Evolutionary conservation across 2,888 invertebrate species (phyloP).

Genomic region (Ennomos fuscantarius): DNA sequence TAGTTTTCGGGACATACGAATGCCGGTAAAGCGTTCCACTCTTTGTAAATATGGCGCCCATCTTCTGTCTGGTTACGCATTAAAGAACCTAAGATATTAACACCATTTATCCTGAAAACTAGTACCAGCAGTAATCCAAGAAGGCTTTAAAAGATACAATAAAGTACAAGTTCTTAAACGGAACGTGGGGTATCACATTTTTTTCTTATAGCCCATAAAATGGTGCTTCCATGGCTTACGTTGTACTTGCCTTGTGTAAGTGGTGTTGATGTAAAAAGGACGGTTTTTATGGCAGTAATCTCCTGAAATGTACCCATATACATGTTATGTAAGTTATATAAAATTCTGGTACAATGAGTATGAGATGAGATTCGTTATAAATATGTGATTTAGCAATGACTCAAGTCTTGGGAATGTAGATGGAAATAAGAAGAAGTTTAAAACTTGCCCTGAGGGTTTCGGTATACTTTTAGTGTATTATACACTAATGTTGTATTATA

Average conservation of each 20-base stretch:
- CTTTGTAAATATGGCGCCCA: no score
- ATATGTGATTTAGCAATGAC: background rate
- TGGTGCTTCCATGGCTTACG: constrained; percentile 22
- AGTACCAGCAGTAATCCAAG: background rate
- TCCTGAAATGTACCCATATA: constrained; percentile 16
- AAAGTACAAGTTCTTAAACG: constrained; percentile 1
- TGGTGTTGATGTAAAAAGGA: constrained; percentile 27
- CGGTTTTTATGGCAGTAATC: constrained; percentile 24
- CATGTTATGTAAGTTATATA: background rate
- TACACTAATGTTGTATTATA: no score
- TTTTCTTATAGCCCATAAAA: constrained; percentile 28
- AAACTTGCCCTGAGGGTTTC: no score
- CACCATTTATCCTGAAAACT: no score
- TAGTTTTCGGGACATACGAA: no score
- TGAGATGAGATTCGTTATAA: background rate
- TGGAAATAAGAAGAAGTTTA: no score
- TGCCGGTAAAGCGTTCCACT: no score
- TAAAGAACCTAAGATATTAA: no score
- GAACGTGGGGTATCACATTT: constrained; percentile 7
- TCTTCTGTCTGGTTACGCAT: no score
- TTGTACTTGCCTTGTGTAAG: constrained; percentile 18
- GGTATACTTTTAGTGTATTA: no score
- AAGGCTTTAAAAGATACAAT: constrained; percentile 2
- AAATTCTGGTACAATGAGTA: constrained; percentile 1
- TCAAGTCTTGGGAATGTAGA: no score